Conservation (phyloP, 1,140 invertebrate genomes). For the Drosophila bipectinata region DNA sequence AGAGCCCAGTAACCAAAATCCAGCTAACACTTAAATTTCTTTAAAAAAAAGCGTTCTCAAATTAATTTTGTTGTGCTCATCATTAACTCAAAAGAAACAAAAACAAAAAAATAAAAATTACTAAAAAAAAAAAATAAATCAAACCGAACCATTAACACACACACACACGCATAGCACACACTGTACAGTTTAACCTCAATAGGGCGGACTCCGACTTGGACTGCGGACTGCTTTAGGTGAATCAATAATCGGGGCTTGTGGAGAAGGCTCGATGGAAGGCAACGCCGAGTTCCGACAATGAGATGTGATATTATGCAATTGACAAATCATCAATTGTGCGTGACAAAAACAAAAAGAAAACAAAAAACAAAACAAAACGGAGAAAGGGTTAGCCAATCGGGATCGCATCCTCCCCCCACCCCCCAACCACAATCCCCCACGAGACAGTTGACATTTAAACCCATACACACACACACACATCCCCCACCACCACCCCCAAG, state of each 20-base stretch:
- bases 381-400: conserved; percentile 11
- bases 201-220: conserved; percentile 42
- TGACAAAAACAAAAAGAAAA: conserved; percentile 45
- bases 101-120: not conserved
- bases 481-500: not conserved
- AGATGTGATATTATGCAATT: conserved; percentile 69
- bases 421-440: conserved; percentile 4
- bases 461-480: not conserved
- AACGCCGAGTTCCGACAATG: conserved; percentile 36
- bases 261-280: conserved; percentile 5
- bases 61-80: conserved; percentile 54
- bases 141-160: conserved; percentile 3
- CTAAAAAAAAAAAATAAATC: not conserved
- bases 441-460: conserved; percentile 9
- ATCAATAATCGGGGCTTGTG: conserved; percentile 15
- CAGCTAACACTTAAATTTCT: conserved; percentile 35
- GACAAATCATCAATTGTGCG: conserved; percentile 50
- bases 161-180: conserved; percentile 12
- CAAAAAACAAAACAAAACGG: conserved; percentile 43
- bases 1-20: conserved; percentile 2
- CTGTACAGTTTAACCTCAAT: conserved; percentile 53
- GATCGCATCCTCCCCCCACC: conserved; percentile 2
- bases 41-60: conserved; percentile 57
- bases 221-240: conserved; percentile 58
- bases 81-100: conserved; percentile 18